These are phyloP conservation scores for Trachelipus rathkii DNA, from an alignment of 1,140 invertebrate genomes.

Conservation along the genomic window DNA sequence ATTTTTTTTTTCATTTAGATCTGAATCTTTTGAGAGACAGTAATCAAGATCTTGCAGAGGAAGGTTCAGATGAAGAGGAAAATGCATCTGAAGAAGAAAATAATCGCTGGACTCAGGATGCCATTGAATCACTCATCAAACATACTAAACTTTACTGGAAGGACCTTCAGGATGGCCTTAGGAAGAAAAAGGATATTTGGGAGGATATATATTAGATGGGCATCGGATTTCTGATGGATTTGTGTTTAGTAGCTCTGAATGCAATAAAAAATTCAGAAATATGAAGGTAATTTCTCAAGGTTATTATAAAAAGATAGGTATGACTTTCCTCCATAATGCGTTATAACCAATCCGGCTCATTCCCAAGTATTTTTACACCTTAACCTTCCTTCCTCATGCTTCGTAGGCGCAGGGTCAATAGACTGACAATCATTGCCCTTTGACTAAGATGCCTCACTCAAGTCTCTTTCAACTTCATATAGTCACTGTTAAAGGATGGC, in stretches of 20 bases:
- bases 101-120: background rate
- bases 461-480: too few relatives aligned
- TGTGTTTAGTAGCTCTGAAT: background rate
- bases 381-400: too few relatives aligned
- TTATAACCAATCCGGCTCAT: too few relatives aligned
- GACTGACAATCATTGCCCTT: too few relatives aligned
- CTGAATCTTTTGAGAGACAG: background rate
- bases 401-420: too few relatives aligned
- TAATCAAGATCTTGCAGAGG: background rate
- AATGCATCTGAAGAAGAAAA: background rate
- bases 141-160: background rate
- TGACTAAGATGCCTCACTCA: too few relatives aligned
- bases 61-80: background rate
- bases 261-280: background rate
- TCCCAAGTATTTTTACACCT: too few relatives aligned
- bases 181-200: slow-evolving; percentile 7
- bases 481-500: too few relatives aligned
- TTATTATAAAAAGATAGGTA: too few relatives aligned
- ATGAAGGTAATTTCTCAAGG: background rate
- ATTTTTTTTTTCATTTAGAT: background rate
- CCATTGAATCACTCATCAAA: background rate
- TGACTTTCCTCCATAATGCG: too few relatives aligned
- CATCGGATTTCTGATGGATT: background rate
- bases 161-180: background rate
- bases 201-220: background rate